Base-by-base conservation (phyloP, 2,113 vertebrate species). In the Jaculus jaculus region DNA sequence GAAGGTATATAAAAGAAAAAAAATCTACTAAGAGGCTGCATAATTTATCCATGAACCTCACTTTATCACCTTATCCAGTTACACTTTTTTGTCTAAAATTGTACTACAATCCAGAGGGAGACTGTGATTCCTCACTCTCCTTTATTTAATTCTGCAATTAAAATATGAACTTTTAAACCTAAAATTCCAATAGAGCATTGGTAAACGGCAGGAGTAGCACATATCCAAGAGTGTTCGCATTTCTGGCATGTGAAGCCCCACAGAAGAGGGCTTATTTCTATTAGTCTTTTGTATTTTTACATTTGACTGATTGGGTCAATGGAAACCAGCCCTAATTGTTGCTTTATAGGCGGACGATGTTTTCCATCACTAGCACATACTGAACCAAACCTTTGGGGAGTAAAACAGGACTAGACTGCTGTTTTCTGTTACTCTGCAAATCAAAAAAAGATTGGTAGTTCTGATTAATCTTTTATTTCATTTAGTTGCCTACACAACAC, bases 351-450 rank as follows among this genome's bases (percentile, higher is more conserved):
- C 91, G 68, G 94, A 96, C 92, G 94, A 96, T 98, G 98, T 97
- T 98, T 98, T 98, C 97, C 97, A 96, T 98, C 98, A 98, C 84
- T 97, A 97, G 97, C 98, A 98, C 98, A 77, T 98, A 97, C 96
- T 98, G 98, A 98, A 98, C 95, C 96, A 97, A 97, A 96, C 96
- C 98, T 97, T 97, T 85, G 34, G 97, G 97, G 98, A 98, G 91
- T 96, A 97, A 54, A 92, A 85, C 89, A 86, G 94, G 89, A 91
- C 94, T 18, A 80, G 97, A 96, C 96, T 98, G 97, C 98, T 98
- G 97, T 96, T 98, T 98, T 98, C 97, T 98, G 97, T 98, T 98
- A 97, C 61, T 92, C 92, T 96, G 96, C 96, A 98, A 98, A 98
- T 98, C 97, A 98, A 97, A 97, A 97, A 97, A 97, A 97, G 97